Conservation (phyloP, 2,113 vertebrate species). For the Stomatorhinus ivindoensis region DNA sequence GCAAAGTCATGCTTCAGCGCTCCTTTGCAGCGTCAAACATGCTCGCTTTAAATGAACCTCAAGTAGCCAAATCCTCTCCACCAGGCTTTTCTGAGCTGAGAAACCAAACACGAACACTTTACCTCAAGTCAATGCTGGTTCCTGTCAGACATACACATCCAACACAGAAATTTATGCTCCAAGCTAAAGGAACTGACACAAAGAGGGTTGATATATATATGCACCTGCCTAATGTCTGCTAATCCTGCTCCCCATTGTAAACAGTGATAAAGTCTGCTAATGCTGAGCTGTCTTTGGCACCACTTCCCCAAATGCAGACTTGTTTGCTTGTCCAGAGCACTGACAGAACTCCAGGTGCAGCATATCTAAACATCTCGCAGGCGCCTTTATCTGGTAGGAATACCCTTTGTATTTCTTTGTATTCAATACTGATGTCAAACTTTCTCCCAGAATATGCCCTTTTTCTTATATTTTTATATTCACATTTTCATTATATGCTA, state of each 20-base stretch:
- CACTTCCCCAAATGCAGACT: neutral
- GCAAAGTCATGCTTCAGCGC: neutral
- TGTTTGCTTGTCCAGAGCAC: neutral
- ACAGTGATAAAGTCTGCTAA: neutral
- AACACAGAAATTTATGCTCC: neutral
- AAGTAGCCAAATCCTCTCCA: neutral
- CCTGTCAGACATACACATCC: neutral
- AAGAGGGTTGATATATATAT: neutral
- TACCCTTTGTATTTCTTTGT: neutral
- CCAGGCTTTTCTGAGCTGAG: neutral
- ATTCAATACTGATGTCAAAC: neutral
- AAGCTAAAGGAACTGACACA: neutral
- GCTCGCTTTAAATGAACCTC: neutral
- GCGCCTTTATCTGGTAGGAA: neutral
- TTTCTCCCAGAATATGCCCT: neutral
- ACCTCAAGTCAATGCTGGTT: neutral
- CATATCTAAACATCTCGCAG: neutral
- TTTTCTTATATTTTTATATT: neutral
- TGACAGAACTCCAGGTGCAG: slow-evolving; percentile 12
- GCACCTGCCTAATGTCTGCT: slow-evolving; percentile 10
- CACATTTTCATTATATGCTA: neutral
- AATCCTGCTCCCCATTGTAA: neutral
- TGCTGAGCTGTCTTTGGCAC: neutral
- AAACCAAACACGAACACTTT: neutral
- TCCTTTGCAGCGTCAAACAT: neutral